Percentiles rank a stretch among this genome's conserved stretches.
phyloP scores from a whole-genome alignment of 2,113 vertebrate species.

The Thunnus maccoyii region DNA sequence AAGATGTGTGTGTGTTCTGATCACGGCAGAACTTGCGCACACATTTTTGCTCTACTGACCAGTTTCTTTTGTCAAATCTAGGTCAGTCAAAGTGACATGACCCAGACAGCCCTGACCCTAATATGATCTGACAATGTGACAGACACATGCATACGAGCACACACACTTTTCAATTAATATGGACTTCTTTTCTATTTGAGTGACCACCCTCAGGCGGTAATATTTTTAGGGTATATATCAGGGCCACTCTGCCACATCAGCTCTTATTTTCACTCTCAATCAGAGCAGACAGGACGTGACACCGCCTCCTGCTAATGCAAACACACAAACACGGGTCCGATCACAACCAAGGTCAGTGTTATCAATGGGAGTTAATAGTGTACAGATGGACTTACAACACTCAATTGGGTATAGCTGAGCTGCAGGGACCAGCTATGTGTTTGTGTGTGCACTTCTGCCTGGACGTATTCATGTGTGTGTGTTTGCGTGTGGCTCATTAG shows the following conservation, averaged over 20 bases:
- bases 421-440: constrained; percentile 31
- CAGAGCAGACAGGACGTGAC: constrained; percentile 56
- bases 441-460: neutral
- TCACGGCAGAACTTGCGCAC: neutral
- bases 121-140: constrained; percentile 68
- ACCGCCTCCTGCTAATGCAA: constrained; percentile 47
- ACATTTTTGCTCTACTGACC: constrained; percentile 16
- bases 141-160: constrained; percentile 22
- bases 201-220: constrained; percentile 22
- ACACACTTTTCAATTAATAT: constrained; percentile 51
- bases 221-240: constrained; percentile 61
- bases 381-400: constrained; percentile 66
- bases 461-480: constrained; percentile 11
- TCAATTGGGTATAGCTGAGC: constrained; percentile 34
- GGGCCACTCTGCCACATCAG: constrained; percentile 57
- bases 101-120: constrained; percentile 41
- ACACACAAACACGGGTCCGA: constrained; percentile 51
- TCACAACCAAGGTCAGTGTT: constrained; percentile 49
- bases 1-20: constrained; percentile 5
- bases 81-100: constrained; percentile 52
- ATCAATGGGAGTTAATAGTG: constrained; percentile 45
- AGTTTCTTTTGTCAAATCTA: constrained; percentile 51
- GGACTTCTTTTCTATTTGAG: constrained; percentile 47
- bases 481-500: constrained; percentile 62
- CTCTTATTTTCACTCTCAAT: constrained; percentile 45